phyloP scores from a whole-genome alignment of 2,888 invertebrate species.

The Temnothorax rugatulus region DNA sequence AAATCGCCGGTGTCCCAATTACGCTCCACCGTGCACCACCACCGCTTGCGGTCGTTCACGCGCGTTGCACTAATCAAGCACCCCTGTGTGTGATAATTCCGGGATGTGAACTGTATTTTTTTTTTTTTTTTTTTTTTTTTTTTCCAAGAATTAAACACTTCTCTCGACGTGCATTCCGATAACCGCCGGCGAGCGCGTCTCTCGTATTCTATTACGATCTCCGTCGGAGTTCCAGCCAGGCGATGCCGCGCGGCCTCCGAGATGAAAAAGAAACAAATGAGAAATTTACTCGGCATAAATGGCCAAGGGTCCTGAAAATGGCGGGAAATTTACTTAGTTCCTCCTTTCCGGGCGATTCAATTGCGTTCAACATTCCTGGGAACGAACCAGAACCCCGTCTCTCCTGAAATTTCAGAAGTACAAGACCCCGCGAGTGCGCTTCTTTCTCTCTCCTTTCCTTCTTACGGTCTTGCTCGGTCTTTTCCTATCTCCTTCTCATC shows the following conservation, averaged over 20 bases:
- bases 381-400: constrained; percentile 63
- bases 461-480: constrained; percentile 43
- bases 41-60: constrained; percentile 38
- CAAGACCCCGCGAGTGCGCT: constrained; percentile 47
- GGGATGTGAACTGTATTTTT: constrained; percentile 45
- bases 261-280: constrained; percentile 75
- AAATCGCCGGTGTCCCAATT: constrained; percentile 55
- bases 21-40: not conserved
- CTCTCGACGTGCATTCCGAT: constrained; percentile 55
- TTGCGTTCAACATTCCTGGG: constrained; percentile 73
- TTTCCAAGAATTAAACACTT: constrained; percentile 59
- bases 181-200: constrained; percentile 48
- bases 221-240: not conserved
- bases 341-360: constrained; percentile 71
- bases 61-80: constrained; percentile 64
- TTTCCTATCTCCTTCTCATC: constrained; percentile 27
- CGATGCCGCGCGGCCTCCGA: constrained; percentile 41
- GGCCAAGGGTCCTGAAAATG: constrained; percentile 70
- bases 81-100: constrained; percentile 60
- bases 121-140: not conserved
- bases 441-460: constrained; percentile 46
- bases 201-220: constrained; percentile 66
- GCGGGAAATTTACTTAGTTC: constrained; percentile 76
- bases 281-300: constrained; percentile 76
- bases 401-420: constrained; percentile 65